phyloP scores from a whole-genome alignment of 2,888 invertebrate genomes.

The Cryptocheilus praepositus region DNA sequence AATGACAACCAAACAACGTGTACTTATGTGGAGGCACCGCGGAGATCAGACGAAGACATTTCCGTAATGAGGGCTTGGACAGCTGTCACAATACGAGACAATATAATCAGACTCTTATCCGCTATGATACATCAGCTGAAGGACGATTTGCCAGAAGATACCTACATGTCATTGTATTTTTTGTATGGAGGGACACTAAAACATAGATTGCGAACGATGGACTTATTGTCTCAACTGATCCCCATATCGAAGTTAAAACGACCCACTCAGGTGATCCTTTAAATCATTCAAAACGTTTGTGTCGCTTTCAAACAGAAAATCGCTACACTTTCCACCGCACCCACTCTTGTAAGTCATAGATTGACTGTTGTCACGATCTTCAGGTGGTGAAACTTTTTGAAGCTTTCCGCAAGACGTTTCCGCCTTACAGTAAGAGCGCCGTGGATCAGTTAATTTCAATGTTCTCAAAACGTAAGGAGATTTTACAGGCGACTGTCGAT shows the following conservation, averaged over 20 bases:
- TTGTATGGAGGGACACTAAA: slow-evolving; percentile 49
- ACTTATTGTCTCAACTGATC: slow-evolving; percentile 39
- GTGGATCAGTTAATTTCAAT: too few relatives aligned
- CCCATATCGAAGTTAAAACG: slow-evolving; percentile 29
- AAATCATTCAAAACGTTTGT: too few relatives aligned
- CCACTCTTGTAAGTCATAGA: too few relatives aligned
- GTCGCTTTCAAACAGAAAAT: too few relatives aligned
- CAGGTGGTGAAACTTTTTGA: slow-evolving; percentile 41
- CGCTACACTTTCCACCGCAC: too few relatives aligned
- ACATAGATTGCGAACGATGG: slow-evolving; percentile 50
- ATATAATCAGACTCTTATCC: slow-evolving; percentile 53
- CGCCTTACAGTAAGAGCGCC: too few relatives aligned
- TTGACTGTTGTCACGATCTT: neutral
- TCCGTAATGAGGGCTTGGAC: slow-evolving; percentile 53
- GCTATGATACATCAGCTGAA: slow-evolving; percentile 53
- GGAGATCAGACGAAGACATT: slow-evolving; percentile 38
- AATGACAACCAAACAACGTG: slow-evolving; percentile 50
- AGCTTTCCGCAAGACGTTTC: slow-evolving; percentile 15
- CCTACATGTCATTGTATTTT: slow-evolving; percentile 47
- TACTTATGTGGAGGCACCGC: slow-evolving; percentile 34
- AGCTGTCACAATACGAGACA: slow-evolving; percentile 52
- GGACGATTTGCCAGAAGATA: slow-evolving; percentile 41
- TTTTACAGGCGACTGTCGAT: neutral
- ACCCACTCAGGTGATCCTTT: slow-evolving; percentile 2
- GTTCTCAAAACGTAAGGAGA: slow-evolving; percentile 32